phyloP scores from a whole-genome alignment of 2,797 vertebrate genomes.

The Odontamblyopus rebecca region DNA sequence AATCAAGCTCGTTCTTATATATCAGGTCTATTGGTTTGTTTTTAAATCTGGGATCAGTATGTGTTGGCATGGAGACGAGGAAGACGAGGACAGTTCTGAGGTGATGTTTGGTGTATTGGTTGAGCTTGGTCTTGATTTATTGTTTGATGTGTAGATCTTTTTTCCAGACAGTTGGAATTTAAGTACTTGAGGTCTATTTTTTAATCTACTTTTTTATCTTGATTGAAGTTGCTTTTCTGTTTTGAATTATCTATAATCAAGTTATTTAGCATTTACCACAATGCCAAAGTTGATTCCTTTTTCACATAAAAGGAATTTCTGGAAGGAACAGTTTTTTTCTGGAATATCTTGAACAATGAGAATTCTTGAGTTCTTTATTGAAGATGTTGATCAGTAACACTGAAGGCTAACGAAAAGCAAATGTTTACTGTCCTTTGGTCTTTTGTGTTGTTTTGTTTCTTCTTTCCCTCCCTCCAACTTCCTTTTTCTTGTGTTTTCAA shows the following conservation, averaged over 20 bases:
- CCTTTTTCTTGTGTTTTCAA: slow-evolving; percentile 16
- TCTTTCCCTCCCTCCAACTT: slow-evolving; percentile 19
- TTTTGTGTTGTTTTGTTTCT: neutral
- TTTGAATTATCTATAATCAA: neutral
- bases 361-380: neutral
- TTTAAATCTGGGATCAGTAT: slow-evolving; percentile 41
- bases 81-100: slow-evolving; percentile 71
- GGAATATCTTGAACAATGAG: too few relatives aligned
- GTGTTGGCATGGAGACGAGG: slow-evolving; percentile 78
- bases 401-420: slow-evolving; percentile 13
- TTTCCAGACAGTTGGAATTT: neutral
- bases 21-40: slow-evolving; percentile 4
- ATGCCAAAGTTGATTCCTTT: neutral
- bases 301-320: neutral
- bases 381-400: neutral
- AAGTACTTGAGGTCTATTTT: neutral
- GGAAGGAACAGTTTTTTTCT: neutral
- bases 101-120: slow-evolving; percentile 48
- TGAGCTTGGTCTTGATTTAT: slow-evolving; percentile 48
- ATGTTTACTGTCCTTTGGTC: slow-evolving; percentile 21
- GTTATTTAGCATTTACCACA: neutral
- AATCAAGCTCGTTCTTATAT: neutral
- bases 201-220: neutral
- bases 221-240: too few relatives aligned
- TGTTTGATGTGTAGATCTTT: slow-evolving; percentile 16